Percentiles rank a stretch among this genome's conserved stretches.
Conservation (phyloP, 2,797 vertebrate genomes). For the Alauda arvensis region DNA sequence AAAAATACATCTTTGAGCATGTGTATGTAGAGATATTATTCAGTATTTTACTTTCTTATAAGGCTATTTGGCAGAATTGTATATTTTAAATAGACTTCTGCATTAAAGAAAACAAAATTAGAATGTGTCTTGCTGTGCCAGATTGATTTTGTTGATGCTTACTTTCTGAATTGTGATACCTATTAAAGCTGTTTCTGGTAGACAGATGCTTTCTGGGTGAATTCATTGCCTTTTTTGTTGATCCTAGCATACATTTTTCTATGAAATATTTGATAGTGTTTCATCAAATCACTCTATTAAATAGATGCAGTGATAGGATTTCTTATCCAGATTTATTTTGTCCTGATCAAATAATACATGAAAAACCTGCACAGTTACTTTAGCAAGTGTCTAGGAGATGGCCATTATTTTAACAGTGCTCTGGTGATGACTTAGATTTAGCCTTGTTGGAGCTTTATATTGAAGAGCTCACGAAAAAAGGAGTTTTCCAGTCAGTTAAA, state of each 20-base stretch:
- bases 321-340: neutral
- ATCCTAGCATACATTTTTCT: neutral
- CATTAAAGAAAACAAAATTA: conserved; percentile 16
- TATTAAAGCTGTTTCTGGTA: conserved; percentile 16
- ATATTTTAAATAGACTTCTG: neutral
- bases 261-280: neutral
- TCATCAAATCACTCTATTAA: neutral
- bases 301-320: neutral
- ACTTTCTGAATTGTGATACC: neutral
- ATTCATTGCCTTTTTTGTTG: neutral
- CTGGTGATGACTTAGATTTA: neutral
- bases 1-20: neutral
- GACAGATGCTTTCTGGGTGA: neutral
- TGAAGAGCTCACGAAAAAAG: neutral
- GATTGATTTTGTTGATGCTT: neutral
- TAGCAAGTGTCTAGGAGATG: neutral
- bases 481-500: neutral
- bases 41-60: conserved; percentile 9
- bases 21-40: neutral
- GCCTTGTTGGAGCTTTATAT: neutral
- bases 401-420: neutral
- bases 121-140: neutral
- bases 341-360: neutral
- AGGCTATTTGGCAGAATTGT: neutral
- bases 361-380: neutral